Base-by-base conservation (phyloP, 2,113 vertebrate species). In the Cottus gobio region DNA sequence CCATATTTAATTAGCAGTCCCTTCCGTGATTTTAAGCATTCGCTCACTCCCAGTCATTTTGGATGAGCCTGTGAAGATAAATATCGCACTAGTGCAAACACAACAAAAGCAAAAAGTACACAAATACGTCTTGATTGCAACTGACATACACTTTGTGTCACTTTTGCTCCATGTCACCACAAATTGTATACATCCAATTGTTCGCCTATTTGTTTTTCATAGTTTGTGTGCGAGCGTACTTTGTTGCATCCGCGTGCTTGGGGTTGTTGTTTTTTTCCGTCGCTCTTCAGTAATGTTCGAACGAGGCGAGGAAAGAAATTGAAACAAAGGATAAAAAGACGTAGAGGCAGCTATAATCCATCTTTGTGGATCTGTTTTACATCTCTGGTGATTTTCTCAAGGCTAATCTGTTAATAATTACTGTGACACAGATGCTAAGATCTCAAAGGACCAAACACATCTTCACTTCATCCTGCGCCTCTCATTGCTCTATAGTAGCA, bases 371-470 rank as follows among this genome's bases (percentile, higher is more conserved):
- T 85, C 58, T 70, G 71, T 79, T 83, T 85, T 60, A 60, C 2
- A 50, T 72, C 79, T 42, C 71, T 77, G 64, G 44, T 74, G 78
- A 78, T 54, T 90, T 90, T 86, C 71, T 72, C 18, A 18, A 46
- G 58, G 69, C 66, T 87, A 86, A 90, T 85, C 80, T 89, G 79
- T 87, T 81, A 72, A 84, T 86, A 91, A 91, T 84, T 84, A 88
- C 66, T 58, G 67, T 79, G 74, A 83, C 79, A 86, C 71, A 63
- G 79, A 89, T 70, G 71, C 79, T 66, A 20, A 37, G 26, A 81
- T 88, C 86, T 85, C 89, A 69, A n/a, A 89, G 81, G 77, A 77
- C 73, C 54, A 74, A 63, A 65, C 67, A 37, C 37, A 56, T 64
- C 60, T 69, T 16, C 60, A 48, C 57, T 7, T 28, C 63, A 34